These are phyloP conservation scores for Lysandra bellargus DNA, from an alignment of 2,888 invertebrate species.

Conservation along the genomic window DNA sequence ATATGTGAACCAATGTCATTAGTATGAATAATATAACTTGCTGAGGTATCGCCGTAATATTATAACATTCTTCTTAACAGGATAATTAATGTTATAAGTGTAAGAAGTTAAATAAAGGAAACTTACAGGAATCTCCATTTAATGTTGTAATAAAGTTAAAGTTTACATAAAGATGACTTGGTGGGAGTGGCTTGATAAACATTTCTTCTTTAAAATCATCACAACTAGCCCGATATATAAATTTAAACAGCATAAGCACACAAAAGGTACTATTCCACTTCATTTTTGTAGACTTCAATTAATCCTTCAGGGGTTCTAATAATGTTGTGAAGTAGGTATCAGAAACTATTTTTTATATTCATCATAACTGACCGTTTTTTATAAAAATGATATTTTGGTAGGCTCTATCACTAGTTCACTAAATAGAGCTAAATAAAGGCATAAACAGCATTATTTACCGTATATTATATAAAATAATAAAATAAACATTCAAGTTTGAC, in stretches of 20 bases:
- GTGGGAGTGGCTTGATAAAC: constrained; percentile 90
- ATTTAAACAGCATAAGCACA: constrained; percentile 40
- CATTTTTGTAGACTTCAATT: neutral
- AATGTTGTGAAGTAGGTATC: neutral
- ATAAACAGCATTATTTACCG: too few relatives aligned
- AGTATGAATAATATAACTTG: neutral
- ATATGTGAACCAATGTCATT: neutral
- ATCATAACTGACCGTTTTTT: neutral
- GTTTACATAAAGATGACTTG: constrained; percentile 91
- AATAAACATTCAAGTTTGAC: neutral
- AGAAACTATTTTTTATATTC: neutral
- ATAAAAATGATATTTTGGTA: neutral
- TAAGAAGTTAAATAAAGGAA: constrained; percentile 26
- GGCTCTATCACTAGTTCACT: neutral
- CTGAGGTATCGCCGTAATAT: neutral
- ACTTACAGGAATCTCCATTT: constrained; percentile 83
- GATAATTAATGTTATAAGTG: neutral
- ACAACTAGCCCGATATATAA: constrained; percentile 46
- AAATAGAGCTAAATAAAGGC: too few relatives aligned
- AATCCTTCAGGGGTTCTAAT: neutral
- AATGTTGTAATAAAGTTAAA: constrained; percentile 95
- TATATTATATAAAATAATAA: too few relatives aligned
- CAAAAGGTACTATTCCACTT: constrained; percentile 16
- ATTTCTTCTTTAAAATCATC: constrained; percentile 94
- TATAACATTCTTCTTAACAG: neutral